Percentiles rank a stretch among this genome's conserved stretches.
Conservation (phyloP, 2,113 vertebrate species). For the Xerus inauris region DNA sequence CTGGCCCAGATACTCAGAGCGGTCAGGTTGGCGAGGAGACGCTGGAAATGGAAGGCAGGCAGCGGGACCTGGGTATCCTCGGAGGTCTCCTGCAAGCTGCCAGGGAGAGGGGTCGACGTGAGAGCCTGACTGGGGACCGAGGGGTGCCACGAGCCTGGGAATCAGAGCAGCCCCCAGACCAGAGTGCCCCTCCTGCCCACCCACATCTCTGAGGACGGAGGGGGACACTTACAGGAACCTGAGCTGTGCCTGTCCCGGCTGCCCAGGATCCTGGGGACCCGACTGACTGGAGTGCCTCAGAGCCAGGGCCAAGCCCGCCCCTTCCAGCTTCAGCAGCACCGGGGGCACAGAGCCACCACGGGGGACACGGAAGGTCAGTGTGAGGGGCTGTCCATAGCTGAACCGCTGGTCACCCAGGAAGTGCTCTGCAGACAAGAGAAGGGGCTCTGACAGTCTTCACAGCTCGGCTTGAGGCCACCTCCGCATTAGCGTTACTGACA, state of each 20-base stretch:
- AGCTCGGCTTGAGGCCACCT: neutral
- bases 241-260: slow-evolving; percentile 75
- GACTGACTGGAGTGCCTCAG: slow-evolving; percentile 66
- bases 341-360: slow-evolving; percentile 38
- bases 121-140: rapidly evolving
- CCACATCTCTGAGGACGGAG: neutral
- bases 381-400: slow-evolving; percentile 92
- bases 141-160: neutral
- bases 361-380: slow-evolving; percentile 87
- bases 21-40: slow-evolving; percentile 91
- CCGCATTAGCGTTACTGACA: neutral
- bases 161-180: neutral
- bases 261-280: neutral
- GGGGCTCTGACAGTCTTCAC: neutral
- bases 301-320: slow-evolving; percentile 85
- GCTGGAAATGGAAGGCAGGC: slow-evolving; percentile 90
- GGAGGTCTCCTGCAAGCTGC: slow-evolving; percentile 91
- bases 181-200: neutral
- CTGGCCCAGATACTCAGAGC: slow-evolving; percentile 86
- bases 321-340: slow-evolving; percentile 89
- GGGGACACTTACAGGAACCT: slow-evolving; percentile 82
- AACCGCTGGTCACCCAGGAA: slow-evolving; percentile 91
- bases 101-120: neutral
- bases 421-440: slow-evolving; percentile 85
- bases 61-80: slow-evolving; percentile 73